phyloP scores from a whole-genome alignment of 2,797 vertebrate genomes.

The Parauchenoglanis ngamensis region DNA sequence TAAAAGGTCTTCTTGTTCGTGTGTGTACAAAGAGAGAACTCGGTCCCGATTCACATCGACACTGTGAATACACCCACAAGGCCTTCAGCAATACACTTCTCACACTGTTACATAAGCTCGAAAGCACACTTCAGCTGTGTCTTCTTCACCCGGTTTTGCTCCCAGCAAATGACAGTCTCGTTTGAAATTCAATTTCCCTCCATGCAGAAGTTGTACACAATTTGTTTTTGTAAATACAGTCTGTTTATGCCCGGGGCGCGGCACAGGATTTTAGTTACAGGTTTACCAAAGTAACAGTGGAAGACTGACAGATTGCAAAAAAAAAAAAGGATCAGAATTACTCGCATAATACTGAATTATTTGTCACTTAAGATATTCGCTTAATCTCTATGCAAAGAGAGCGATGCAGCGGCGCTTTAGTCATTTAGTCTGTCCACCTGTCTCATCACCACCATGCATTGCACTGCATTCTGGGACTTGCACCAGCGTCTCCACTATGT shows the following conservation, averaged over 20 bases:
- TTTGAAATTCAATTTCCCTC: conserved; percentile 30
- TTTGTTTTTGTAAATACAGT: conserved; percentile 27
- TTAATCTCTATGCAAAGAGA: not conserved
- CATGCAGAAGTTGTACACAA: conserved; percentile 8
- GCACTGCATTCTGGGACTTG: too few relatives aligned
- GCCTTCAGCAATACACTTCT: conserved; percentile 3
- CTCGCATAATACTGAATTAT: not conserved
- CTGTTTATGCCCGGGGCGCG: conserved; percentile 9
- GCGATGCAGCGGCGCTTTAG: not conserved
- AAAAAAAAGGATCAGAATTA: not conserved
- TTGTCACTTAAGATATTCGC: too few relatives aligned
- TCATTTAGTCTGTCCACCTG: not conserved
- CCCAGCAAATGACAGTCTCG: not conserved
- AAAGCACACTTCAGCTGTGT: not conserved
- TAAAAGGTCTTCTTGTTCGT: not conserved
- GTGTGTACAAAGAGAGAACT: not conserved
- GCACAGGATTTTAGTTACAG: conserved; percentile 1
- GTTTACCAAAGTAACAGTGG: not conserved
- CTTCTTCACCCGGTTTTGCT: not conserved
- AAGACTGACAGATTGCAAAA: not conserved
- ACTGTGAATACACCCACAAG: conserved; percentile 14
- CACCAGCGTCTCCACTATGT: not conserved
- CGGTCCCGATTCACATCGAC: not conserved
- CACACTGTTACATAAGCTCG: not conserved
- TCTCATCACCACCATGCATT: not conserved